Evolutionary conservation across 2,113 vertebrate species (phyloP).

Genomic region (Thunnus thynnus): DNA sequence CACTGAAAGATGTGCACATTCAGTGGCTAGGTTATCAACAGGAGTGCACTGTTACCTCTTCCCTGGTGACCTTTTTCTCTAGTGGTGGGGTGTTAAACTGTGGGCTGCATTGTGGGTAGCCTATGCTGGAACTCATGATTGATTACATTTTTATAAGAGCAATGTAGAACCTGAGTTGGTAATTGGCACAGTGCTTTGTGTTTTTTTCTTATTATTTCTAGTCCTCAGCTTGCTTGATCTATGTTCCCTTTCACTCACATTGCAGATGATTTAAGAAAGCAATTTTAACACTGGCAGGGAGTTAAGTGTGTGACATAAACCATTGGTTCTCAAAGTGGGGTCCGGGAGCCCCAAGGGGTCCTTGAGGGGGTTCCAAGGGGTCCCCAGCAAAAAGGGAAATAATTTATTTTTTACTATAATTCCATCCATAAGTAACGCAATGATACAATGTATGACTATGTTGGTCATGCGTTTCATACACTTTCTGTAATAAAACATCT

Average conservation of each 20-base stretch:
- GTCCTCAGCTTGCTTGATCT: slow-evolving; percentile 61
- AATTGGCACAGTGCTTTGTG: slow-evolving; percentile 69
- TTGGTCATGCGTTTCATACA: too few relatives aligned
- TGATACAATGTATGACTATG: too few relatives aligned
- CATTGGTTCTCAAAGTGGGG: too few relatives aligned
- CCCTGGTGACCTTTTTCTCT: slow-evolving; percentile 34
- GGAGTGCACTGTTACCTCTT: slow-evolving; percentile 18
- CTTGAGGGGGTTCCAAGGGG: too few relatives aligned
- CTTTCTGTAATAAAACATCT: too few relatives aligned
- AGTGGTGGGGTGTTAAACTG: slow-evolving; percentile 50
- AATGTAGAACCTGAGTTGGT: slow-evolving; percentile 62
- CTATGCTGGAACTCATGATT: slow-evolving; percentile 62
- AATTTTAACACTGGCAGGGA: slow-evolving; percentile 61
- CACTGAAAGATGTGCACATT: slow-evolving; percentile 11
- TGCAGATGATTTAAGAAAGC: slow-evolving; percentile 75
- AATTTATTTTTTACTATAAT: too few relatives aligned
- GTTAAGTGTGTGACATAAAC: neutral
- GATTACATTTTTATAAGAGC: slow-evolving; percentile 76
- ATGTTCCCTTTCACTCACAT: slow-evolving; percentile 65
- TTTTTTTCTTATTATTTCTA: slow-evolving; percentile 65
- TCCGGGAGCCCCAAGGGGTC: too few relatives aligned
- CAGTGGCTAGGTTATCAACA: slow-evolving; percentile 18
- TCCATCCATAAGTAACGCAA: too few relatives aligned
- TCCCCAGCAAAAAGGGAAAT: too few relatives aligned
- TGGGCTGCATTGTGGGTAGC: slow-evolving; percentile 46